Evolutionary conservation across 2,113 vertebrate species (phyloP).

Genomic region (Oreocharis arfaki): DNA sequence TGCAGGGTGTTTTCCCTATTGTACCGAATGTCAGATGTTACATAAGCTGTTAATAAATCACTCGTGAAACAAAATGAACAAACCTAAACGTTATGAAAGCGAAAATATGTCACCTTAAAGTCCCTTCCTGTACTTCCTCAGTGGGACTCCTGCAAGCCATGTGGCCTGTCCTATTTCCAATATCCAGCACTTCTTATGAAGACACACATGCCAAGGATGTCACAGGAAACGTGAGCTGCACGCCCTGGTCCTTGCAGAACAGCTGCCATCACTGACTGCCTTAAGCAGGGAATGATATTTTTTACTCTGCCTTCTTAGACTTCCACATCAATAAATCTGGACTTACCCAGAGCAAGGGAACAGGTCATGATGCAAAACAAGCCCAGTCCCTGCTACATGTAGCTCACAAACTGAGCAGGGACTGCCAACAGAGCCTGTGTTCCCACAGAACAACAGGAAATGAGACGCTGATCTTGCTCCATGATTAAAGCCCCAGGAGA

Average conservation of each 20-base stretch:
- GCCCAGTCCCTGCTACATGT: background rate
- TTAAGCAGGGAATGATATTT: background rate
- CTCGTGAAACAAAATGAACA: background rate
- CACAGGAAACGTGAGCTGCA: background rate
- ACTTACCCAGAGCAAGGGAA: background rate
- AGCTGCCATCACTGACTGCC: background rate
- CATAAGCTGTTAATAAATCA: background rate
- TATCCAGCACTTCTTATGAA: background rate
- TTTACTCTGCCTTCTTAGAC: background rate
- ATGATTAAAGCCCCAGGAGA: background rate
- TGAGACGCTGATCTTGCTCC: background rate
- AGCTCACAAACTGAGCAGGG: background rate
- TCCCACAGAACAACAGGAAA: background rate
- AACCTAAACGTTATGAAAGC: background rate
- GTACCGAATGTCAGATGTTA: background rate
- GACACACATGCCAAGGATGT: background rate
- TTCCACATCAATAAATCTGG: background rate
- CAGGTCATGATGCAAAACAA: background rate
- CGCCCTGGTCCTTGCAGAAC: background rate
- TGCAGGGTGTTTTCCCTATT: background rate
- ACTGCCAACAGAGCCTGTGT: background rate
- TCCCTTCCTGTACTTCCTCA: background rate
- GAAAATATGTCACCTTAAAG: background rate
- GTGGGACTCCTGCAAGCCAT: background rate
- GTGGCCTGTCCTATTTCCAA: background rate